Percentiles rank a stretch among this genome's conserved stretches.
phyloP scores from a whole-genome alignment of 64 coral and sea anemone genomes.

The Astreopora myriophthalma region DNA sequence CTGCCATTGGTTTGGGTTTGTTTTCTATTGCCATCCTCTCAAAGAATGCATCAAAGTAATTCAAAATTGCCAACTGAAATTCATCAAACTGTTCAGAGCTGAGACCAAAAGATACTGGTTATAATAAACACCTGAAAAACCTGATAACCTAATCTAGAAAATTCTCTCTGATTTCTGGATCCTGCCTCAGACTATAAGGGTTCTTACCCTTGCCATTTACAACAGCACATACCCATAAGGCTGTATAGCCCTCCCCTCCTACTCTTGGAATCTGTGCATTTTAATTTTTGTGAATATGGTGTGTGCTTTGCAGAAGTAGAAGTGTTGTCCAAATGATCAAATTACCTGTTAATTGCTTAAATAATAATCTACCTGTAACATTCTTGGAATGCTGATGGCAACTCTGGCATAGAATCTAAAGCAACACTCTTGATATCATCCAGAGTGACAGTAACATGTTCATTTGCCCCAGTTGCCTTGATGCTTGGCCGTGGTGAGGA shows the following conservation, averaged over 20 bases:
- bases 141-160: no score
- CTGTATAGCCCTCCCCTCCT: no score
- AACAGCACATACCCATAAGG: no score
- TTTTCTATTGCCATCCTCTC: conserved; percentile 92
- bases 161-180: no score
- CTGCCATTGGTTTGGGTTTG: conserved; percentile 99
- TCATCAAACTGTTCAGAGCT: conserved; percentile 98
- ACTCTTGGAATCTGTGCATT: no score
- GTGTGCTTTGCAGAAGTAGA: no score
- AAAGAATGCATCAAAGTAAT: conserved; percentile 99
- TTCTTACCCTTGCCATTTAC: no score
- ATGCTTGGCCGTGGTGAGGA: conserved; percentile 80
- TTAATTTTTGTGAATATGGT: no score
- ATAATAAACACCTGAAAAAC: no score
- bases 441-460: conserved; percentile 79
- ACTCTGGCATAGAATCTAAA: conserved; percentile 69
- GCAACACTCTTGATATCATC: conserved; percentile 97
- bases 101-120: not conserved
- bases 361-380: conserved; percentile 70
- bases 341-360: not conserved
- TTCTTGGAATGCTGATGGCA: conserved; percentile 78
- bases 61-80: conserved; percentile 86
- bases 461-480: conserved; percentile 53
- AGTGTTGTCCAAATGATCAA: no score
- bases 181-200: no score